Conservation (phyloP, 1,140 invertebrate species). For the Heliconius hewitsoni region DNA sequence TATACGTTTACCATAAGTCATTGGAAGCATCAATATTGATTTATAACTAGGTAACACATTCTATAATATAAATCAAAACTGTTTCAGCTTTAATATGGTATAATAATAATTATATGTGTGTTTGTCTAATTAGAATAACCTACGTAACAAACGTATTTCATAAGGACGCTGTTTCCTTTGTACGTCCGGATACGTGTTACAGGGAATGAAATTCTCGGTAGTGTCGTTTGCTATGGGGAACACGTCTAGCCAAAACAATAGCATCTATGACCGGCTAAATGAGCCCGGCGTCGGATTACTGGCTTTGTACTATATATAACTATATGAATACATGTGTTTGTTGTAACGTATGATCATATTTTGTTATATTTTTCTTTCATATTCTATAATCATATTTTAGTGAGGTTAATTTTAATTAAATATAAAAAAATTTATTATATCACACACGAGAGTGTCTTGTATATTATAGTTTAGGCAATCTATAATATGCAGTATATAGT, state of each 20-base stretch:
- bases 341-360: not conserved
- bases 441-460: too few species aligned
- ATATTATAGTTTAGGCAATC: too few species aligned
- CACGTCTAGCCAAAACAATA: slow-evolving; percentile 50
- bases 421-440: not conserved
- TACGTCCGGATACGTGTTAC: slow-evolving; percentile 41
- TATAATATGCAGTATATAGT: too few species aligned
- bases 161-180: slow-evolving; percentile 17
- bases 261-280: slow-evolving; percentile 39
- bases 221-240: slow-evolving; percentile 40
- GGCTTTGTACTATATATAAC: not conserved
- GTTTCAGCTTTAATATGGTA: too few species aligned
- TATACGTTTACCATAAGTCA: too few species aligned
- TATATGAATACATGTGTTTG: not conserved
- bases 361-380: not conserved
- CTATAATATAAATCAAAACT: too few species aligned
- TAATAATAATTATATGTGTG: too few species aligned
- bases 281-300: slow-evolving; percentile 32
- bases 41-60: too few species aligned
- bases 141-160: slow-evolving; percentile 11
- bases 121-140: not conserved
- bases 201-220: slow-evolving; percentile 39
- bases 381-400: not conserved
- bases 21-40: too few species aligned
- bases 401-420: not conserved